Evolutionary conservation across 2,113 vertebrate species (phyloP), one percentile per base, ranked within the genome.

Genomic region (Nannobrachium achirus): DNA sequence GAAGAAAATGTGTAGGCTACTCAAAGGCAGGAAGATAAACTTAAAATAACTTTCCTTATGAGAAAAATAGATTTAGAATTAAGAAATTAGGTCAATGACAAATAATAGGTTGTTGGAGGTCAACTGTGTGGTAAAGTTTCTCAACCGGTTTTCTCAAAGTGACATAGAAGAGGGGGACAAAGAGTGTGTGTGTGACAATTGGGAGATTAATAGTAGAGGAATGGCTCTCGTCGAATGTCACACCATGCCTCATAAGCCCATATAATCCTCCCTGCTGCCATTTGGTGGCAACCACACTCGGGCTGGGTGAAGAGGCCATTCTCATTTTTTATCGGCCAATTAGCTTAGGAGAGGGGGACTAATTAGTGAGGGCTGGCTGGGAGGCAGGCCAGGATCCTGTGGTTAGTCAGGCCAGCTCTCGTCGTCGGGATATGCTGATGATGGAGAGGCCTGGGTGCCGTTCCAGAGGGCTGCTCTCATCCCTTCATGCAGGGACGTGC

Each of bases 251-350:
- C 88, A 86, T 85, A 89, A 85, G 64, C 73, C 74, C 39, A 38
- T 75, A 79, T 85, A 86, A 83, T 87, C 84, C 83, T 81, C 78
- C 69, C 72, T 69, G 56, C 80, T 73, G 82, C 83, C 80, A 71
- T 86, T 83, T 80, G 76, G 84, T 86, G 87, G 81, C 85, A 33
- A 82, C 80, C 80, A 81, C 81, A 79, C 76, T 83, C 40, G 3
- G 78, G 58, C 83, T 76, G 85, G 79, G 86, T 88, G 89, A 87
- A 86, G 87, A 84, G 88, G 86, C 80, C 87, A 83, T 88, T 72
- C 84, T 89, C 83, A 68, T 90, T 89, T 89, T 91, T 89, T 90
- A 88, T 85, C 75, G 79, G 76, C 84, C 88, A 90, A 89, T 92
- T 91, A 89, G 79, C 81, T 82, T 67, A 81, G 81, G 86, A 83